Evolutionary conservation across 2,888 invertebrate species (phyloP), one percentile per base, ranked within the genome.

Genomic region (Pandemis corylana): DNA sequence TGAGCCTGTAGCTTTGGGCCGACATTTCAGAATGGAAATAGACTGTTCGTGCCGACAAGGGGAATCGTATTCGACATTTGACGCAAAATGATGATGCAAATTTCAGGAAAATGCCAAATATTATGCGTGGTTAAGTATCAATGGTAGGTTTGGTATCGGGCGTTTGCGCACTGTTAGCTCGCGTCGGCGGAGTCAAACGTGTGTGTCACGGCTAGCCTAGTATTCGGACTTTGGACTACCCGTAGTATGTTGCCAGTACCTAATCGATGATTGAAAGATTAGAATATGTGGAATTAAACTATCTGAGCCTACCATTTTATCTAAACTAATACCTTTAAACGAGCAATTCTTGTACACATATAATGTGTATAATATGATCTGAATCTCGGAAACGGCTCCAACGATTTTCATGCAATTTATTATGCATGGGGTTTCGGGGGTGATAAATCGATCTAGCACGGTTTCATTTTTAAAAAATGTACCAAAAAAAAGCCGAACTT

Each of bases 21-120:
- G 90, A 91, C 89, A 91, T 91, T 91, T 88, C 86, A 87, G 88
- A 90, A 91, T 91, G 90, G 88, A 91, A 91, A 91, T 91, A 88
- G 87, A 90, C 86, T 84, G 85, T 86, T 88, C 87, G 84, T 87
- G 87, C 87, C 87, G 90, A 89, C 88, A 85, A 87, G 87, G 88
- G 87, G 88, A 90, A 89, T 88, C 84, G 85, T 89, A 88, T 89
- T 87, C 89, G 87, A 90, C 87, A 90, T 90, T 90, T 90, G 88
- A 90, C 87, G 87, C 84, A 80, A 87, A 90, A 89, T 88, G 87
- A 87, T 88, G 86, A 88, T 88, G 88, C 87, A 87, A 90, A 90
- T 89, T 89, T 85, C 78, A 79, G 81, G 86, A 87, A 88, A 89
- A 89, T 84, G 84, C 82, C 84, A 84, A 85, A 85, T 83, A 84